Evolutionary conservation across 1,140 invertebrate species (phyloP).

Genomic region (Trichonephila inaurata): DNA sequence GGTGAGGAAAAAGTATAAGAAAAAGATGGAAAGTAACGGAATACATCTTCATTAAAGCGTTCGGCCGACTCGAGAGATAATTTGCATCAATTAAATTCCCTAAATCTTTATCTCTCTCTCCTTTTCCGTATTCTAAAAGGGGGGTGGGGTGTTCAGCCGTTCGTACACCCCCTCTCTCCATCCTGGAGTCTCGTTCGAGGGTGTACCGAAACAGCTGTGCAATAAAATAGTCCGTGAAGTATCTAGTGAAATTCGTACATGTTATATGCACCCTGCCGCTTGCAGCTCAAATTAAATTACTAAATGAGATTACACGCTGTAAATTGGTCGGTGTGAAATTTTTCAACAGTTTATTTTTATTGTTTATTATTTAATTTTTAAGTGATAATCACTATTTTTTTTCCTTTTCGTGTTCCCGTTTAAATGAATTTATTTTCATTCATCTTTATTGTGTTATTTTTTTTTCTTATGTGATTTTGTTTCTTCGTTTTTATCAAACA

Average conservation of each 20-base stretch:
- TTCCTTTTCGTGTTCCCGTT: background rate
- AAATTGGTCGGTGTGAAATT: slow-evolving; percentile 56
- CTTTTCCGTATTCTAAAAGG: background rate
- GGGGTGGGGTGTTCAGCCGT: too few species aligned
- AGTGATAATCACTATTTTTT: slow-evolving; percentile 17
- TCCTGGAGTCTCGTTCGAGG: background rate
- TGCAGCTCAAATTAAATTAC: slow-evolving; percentile 66
- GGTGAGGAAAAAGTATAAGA: slow-evolving; percentile 57
- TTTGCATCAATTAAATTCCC: slow-evolving; percentile 76
- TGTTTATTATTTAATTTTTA: slow-evolving; percentile 36
- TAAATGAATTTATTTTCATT: background rate
- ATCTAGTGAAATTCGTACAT: slow-evolving; percentile 33
- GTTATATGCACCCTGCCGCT: background rate
- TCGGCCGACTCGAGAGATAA: slow-evolving; percentile 62
- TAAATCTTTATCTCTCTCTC: slow-evolving; percentile 7
- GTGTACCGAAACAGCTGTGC: slow-evolving; percentile 66
- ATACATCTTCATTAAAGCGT: slow-evolving; percentile 75
- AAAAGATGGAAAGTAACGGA: slow-evolving; percentile 36
- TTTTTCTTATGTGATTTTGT: background rate
- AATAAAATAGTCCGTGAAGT: slow-evolving; percentile 32
- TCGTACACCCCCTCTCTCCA: background rate
- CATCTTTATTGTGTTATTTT: background rate
- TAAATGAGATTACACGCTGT: slow-evolving; percentile 63
- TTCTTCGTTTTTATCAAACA: background rate
- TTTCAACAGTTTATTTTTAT: background rate